Conservation (phyloP, 2,113 vertebrate species). For the Poeciliopsis prolifica region DNA sequence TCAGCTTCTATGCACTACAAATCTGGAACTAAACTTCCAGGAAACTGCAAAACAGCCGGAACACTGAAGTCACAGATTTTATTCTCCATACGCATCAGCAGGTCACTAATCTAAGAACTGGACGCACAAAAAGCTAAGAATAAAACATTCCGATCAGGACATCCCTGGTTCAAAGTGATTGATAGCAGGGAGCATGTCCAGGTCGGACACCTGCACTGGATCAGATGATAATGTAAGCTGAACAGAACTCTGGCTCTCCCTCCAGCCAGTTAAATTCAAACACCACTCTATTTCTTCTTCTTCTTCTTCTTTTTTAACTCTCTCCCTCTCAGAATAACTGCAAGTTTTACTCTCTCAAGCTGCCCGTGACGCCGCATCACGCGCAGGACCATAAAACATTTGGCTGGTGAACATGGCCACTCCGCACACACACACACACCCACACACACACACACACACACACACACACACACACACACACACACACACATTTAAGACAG, state of each 20-base stretch:
- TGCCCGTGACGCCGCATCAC: neutral
- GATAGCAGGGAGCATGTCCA: neutral
- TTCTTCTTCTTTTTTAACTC: neutral
- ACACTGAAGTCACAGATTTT: no score
- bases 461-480: neutral
- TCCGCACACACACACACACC: neutral
- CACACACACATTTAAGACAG: neutral
- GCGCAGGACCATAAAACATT: conserved; percentile 15
- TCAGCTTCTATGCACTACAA: no score
- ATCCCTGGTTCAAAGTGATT: neutral
- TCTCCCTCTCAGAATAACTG: conserved; percentile 3
- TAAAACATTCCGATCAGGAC: neutral
- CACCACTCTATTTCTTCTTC: neutral
- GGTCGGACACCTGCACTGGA: neutral
- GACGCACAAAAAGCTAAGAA: neutral
- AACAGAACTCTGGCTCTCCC: conserved; percentile 6
- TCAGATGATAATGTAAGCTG: conserved; percentile 1
- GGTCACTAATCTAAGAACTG: neutral
- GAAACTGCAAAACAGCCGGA: no score
- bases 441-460: neutral
- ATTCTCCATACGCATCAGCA: neutral
- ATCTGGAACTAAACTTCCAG: no score
- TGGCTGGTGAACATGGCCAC: conserved; percentile 3
- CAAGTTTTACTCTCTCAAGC: conserved; percentile 5
- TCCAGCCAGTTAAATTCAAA: neutral